Evolutionary conservation across 1,140 invertebrate species (phyloP).

Genomic region (Mylabris phalerata): DNA sequence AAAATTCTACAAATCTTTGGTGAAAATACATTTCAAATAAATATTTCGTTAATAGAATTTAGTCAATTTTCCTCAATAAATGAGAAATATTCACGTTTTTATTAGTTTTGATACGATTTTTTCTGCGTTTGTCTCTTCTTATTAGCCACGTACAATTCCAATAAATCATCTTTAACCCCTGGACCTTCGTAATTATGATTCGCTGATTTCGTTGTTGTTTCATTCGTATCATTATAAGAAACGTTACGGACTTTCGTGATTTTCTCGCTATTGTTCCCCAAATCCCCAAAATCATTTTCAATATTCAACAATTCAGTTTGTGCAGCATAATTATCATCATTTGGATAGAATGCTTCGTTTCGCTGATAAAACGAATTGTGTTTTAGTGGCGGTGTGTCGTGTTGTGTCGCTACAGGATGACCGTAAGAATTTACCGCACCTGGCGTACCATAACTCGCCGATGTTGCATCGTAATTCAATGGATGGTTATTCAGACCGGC

Average conservation of each 20-base stretch:
- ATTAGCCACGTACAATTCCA: conserved; percentile 2
- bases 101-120: background rate
- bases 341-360: too few species aligned
- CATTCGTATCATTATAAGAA: background rate
- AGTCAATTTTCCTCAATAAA: too few species aligned
- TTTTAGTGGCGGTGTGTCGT: background rate
- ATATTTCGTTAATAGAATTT: too few species aligned
- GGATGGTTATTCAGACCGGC: conserved; percentile 11
- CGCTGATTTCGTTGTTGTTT: conserved; percentile 5
- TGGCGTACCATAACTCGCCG: conserved; percentile 19
- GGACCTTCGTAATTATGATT: conserved; percentile 12
- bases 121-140: conserved; percentile 7
- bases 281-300: too few species aligned
- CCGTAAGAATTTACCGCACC: conserved; percentile 20
- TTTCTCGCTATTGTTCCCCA: too few species aligned
- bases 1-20: too few species aligned
- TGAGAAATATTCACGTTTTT: too few species aligned
- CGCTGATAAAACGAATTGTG: too few species aligned
- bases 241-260: too few species aligned
- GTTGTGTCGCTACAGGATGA: conserved; percentile 4
- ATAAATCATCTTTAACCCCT: conserved; percentile 4
- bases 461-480: conserved; percentile 10
- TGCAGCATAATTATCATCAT: too few species aligned
- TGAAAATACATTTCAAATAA: too few species aligned
- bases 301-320: too few species aligned